Evolutionary conservation across 2,113 vertebrate genomes (phyloP).

Genomic region (Tragulus kanchil): DNA sequence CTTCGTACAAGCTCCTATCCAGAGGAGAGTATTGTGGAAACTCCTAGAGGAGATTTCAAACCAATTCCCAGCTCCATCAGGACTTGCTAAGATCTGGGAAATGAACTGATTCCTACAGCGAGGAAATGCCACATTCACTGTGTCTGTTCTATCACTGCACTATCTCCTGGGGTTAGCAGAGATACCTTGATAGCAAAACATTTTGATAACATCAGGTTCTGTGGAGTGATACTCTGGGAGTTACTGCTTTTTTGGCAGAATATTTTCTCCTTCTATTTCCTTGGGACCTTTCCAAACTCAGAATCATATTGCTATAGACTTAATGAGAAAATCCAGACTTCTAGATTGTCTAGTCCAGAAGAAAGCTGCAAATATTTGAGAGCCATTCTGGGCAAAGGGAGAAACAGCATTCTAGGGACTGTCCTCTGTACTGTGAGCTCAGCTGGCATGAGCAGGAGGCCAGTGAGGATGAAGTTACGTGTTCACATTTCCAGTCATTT

Average conservation of each 20-base stretch:
- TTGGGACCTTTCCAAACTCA: not conserved
- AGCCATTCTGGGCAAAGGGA: not conserved
- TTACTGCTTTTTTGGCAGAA: not conserved
- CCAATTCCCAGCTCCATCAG: not conserved
- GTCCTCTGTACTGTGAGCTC: not conserved
- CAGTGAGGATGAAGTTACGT: not conserved
- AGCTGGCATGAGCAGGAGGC: not conserved
- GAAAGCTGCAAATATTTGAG: constrained; percentile 1
- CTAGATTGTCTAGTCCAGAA: not conserved
- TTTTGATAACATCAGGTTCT: not conserved
- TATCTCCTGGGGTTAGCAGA: not conserved
- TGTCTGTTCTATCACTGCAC: not conserved
- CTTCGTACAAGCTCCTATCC: not conserved
- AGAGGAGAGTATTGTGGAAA: not conserved
- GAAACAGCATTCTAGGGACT: not conserved
- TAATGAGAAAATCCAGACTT: not conserved
- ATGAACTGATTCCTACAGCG: not conserved
- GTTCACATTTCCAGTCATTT: not conserved
- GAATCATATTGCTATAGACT: not conserved
- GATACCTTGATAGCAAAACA: not conserved
- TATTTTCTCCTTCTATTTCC: not conserved
- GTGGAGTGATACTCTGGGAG: not conserved
- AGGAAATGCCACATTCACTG: not conserved
- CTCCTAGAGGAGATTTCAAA: not conserved
- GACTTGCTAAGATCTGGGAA: constrained; percentile 15